Percentiles rank a stretch among this genome's conserved stretches.
Evolutionary conservation across 2,797 vertebrate genomes (phyloP).

Genomic region (Steatocranus sp.): DNA sequence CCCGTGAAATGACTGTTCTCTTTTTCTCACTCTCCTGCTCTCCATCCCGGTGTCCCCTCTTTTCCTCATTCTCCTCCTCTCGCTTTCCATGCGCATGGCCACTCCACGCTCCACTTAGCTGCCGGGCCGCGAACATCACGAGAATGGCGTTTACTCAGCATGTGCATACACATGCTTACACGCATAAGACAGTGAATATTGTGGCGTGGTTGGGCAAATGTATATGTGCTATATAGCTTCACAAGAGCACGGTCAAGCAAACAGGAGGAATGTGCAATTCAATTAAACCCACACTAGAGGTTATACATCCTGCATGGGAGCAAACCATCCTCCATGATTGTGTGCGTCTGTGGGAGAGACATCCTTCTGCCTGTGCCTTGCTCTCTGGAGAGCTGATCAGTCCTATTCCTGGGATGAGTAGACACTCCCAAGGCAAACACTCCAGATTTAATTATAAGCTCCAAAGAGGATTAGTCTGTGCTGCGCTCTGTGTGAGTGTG

Average conservation of each 20-base stretch:
- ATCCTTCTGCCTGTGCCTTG: slow-evolving; percentile 28
- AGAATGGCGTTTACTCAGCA: background rate
- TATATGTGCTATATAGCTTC: background rate
- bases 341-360: slow-evolving; percentile 2
- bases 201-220: background rate
- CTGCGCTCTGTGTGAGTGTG: slow-evolving; percentile 24
- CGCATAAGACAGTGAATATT: background rate
- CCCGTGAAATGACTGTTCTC: slow-evolving; percentile 72
- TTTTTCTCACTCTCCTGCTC: slow-evolving; percentile 32
- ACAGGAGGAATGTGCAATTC: slow-evolving; percentile 14
- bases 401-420: slow-evolving; percentile 73
- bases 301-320: slow-evolving; percentile 12
- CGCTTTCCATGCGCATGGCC: slow-evolving; percentile 6
- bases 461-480: slow-evolving; percentile 75
- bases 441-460: slow-evolving; percentile 81
- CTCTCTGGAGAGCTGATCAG: slow-evolving; percentile 68
- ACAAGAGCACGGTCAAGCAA: slow-evolving; percentile 21
- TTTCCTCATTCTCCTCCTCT: slow-evolving; percentile 27
- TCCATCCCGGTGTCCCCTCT: slow-evolving; percentile 35
- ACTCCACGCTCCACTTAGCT: slow-evolving; percentile 51
- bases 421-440: slow-evolving; percentile 77
- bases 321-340: background rate
- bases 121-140: background rate
- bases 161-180: background rate
- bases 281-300: slow-evolving; percentile 32